A percentile compares a stretch with the other conserved stretches of the same genome.
Evolutionary conservation across 2,113 vertebrate genomes (phyloP).

Genomic region (Melanerpes formicivorus): DNA sequence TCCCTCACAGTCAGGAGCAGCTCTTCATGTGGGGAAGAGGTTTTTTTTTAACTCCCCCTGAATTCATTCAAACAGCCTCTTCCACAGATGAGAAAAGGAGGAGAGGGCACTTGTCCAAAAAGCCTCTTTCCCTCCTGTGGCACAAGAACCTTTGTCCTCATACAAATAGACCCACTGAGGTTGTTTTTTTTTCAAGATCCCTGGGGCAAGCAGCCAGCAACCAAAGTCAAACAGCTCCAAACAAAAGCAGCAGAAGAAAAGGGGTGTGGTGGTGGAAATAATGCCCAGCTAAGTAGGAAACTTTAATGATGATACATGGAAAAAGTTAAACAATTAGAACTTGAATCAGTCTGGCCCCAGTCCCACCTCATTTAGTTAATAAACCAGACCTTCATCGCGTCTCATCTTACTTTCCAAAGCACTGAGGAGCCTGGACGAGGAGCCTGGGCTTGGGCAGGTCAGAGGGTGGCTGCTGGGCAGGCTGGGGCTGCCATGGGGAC

Average conservation of each 20-base stretch:
- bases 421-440: not conserved
- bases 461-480: accelerated
- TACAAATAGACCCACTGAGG: not conserved
- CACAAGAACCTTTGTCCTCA: not conserved
- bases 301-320: slow-evolving; percentile 47
- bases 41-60: not conserved
- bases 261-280: slow-evolving; percentile 22
- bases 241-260: slow-evolving; percentile 20
- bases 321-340: slow-evolving; percentile 51
- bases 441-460: not conserved
- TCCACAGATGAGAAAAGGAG: not conserved
- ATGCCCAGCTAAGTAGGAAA: slow-evolving; percentile 20
- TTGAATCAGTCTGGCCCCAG: not conserved
- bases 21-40: not conserved
- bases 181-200: not conserved
- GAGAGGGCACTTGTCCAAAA: not conserved
- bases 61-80: not conserved
- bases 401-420: not conserved
- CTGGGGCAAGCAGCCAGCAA: not conserved
- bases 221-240: slow-evolving; percentile 37
- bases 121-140: not conserved
- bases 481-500: not conserved
- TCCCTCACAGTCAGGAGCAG: not conserved
- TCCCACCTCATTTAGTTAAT: not conserved
- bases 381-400: accelerated